Evolutionary conservation across 92 coral and sea anemone genomes (phyloP).

Genomic region (Isaurus tuberculatus): DNA sequence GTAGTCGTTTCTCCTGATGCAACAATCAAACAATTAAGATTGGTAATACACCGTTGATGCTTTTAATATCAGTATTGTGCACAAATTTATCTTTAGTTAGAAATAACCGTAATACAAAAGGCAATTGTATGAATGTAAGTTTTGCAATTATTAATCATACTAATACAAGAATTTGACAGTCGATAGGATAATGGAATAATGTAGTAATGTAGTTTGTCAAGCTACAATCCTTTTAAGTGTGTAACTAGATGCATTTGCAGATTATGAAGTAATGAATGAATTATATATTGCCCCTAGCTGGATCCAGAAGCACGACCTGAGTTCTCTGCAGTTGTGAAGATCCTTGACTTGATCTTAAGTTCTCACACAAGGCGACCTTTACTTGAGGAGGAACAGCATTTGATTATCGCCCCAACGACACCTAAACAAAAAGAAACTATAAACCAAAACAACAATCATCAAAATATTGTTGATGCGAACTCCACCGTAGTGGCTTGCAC

Average conservation of each 20-base stretch:
- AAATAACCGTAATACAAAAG: too few species aligned
- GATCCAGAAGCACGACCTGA: constrained; percentile 74
- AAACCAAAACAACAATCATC: constrained; percentile 20
- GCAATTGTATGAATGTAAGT: too few species aligned
- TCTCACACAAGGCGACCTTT: constrained; percentile 59
- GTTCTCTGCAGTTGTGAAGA: constrained; percentile 71
- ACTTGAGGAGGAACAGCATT: constrained; percentile 15
- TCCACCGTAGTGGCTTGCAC: neutral
- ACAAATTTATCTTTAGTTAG: too few species aligned
- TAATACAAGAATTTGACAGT: too few species aligned
- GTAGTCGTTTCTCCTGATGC: too few species aligned
- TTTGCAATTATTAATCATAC: too few species aligned
- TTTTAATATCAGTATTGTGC: too few species aligned
- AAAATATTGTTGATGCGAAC: constrained; percentile 8
- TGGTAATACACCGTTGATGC: too few species aligned
- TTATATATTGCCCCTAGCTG: constrained; percentile 48
- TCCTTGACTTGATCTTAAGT: constrained; percentile 62
- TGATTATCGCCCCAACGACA: neutral
- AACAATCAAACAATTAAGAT: too few species aligned
- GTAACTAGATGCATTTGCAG: neutral
- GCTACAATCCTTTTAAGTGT: too few species aligned
- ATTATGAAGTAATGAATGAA: neutral
- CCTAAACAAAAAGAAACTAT: constrained; percentile 24
- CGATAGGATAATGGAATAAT: too few species aligned
- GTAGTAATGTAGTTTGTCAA: too few species aligned